Percentiles rank a stretch among this genome's conserved stretches.
Evolutionary conservation across 35 echinoderm and acorn worm genomes (phyloP).

Genomic region (Amphiura filiformis): DNA sequence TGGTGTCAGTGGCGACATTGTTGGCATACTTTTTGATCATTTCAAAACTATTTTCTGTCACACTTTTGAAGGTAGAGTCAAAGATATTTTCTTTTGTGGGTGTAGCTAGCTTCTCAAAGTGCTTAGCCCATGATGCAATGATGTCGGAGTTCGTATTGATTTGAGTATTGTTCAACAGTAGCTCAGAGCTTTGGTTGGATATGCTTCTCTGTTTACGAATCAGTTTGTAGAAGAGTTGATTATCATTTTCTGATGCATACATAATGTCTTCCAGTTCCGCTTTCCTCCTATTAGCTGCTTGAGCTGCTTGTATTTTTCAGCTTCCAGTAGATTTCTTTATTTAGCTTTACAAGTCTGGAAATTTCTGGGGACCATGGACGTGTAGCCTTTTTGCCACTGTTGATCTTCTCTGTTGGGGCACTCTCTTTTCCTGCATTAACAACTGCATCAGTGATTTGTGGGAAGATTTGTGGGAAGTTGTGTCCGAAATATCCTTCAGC

Average conservation of each 20-base stretch:
- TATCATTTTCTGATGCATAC: not conserved
- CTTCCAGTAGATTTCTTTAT: constrained; percentile 5
- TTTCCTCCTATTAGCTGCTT: not conserved
- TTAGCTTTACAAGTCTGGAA: not conserved
- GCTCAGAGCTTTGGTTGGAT: not conserved
- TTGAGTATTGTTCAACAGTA: not conserved
- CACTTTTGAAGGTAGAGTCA: not conserved
- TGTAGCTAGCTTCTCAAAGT: not conserved
- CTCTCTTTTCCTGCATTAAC: not conserved
- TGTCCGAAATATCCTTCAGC: too few species aligned
- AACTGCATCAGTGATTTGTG: not conserved
- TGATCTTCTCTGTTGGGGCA: not conserved
- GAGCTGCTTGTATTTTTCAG: not conserved
- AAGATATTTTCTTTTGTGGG: not conserved
- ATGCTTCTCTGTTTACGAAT: not conserved
- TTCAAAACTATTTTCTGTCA: not conserved
- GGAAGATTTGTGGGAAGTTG: too few species aligned
- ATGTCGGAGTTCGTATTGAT: not conserved
- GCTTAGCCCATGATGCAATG: not conserved
- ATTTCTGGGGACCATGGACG: not conserved
- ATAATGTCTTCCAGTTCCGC: not conserved
- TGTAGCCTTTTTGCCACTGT: not conserved
- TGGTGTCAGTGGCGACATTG: not conserved
- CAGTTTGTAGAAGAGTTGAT: not conserved
- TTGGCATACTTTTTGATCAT: not conserved